Base-by-base conservation (phyloP, 2,888 invertebrate genomes). In the Mycalesis mineus region DNA sequence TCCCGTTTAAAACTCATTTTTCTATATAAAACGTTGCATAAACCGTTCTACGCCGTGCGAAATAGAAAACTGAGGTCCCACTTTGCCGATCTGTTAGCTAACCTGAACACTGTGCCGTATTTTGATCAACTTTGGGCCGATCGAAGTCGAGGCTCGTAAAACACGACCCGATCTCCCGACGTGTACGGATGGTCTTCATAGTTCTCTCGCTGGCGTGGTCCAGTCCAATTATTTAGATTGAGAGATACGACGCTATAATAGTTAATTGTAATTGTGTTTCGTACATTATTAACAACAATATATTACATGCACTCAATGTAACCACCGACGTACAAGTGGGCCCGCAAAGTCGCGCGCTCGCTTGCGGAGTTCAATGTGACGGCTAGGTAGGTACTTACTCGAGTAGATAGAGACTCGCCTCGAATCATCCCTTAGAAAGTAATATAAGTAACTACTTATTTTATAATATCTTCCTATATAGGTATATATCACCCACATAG, bases 1-100 rank as follows among this genome's bases (percentile, higher is more conserved):
- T 55, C 50, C 37, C 37, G 48, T 58, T 58, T 58, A 58, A 58
- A 54, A 52, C 14, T 49, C 29, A 49, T 54, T 54, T 58, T 49
- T 54, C 54, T 58, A 31, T 48, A 57, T 52, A 52, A 48, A 57
- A 40, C 51, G 15, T 15, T 2, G 29, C n/a, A 11, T 15, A 33
- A 8, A 51, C 11, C 29, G 8, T 15, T 17, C 11, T 1, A 41
- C 29, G 14, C 13, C 7, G 6, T 9, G 28, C 22, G 22, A 28
- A 28, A 42, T 42, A 7, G 6, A 42, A 28, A 42, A n/a, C 42
- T 42, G 22, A 42, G 42, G 22, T 42, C 22, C 42, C n/a, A 28
- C n/a, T 28, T 11, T 28, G n/a, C 7, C 7, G 0, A 42, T 42
- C 1, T n/a, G 28, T 11, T 22, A n/a, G n/a, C 22, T 42, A 1